These are phyloP conservation scores for Scolopax bukidnonensis DNA, from an alignment of 2,797 vertebrate species.

Conservation along the genomic window DNA sequence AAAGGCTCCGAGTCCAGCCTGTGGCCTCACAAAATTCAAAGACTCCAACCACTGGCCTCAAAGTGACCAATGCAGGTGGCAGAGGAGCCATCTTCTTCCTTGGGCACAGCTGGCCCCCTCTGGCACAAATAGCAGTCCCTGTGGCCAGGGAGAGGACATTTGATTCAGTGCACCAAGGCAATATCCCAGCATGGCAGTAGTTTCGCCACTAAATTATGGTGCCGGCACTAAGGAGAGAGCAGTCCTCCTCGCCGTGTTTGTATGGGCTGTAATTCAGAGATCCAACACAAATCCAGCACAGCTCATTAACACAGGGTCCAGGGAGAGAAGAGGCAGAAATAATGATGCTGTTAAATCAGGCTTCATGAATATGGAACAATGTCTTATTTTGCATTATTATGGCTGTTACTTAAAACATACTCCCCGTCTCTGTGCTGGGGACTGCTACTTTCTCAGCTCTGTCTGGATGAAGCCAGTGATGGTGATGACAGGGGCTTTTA, in stretches of 20 bases:
- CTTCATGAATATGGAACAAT: constrained; percentile 77
- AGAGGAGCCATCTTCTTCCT: background rate
- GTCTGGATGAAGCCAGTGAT: background rate
- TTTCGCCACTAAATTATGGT: background rate
- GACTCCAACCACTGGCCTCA: background rate
- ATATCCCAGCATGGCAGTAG: background rate
- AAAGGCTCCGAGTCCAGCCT: background rate
- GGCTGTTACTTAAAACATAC: constrained; percentile 65
- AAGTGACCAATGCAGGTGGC: background rate
- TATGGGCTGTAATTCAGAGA: constrained; percentile 63
- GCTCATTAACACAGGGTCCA: constrained; percentile 69
- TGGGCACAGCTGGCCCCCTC: background rate
- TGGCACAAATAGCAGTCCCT: background rate
- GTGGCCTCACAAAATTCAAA: background rate
- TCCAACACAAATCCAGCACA: constrained; percentile 64
- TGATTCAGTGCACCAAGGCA: background rate
- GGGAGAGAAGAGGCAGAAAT: constrained; percentile 70
- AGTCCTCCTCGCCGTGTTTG: constrained; percentile 30
- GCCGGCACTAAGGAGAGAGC: background rate
- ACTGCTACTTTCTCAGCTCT: constrained; percentile 30
- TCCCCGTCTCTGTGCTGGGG: constrained; percentile 25
- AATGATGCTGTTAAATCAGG: constrained; percentile 74
- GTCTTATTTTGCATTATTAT: constrained; percentile 73
- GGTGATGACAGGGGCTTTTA: constrained; percentile 2
- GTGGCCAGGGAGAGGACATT: background rate